A percentile compares a stretch with the other conserved stretches of the same genome.
These are phyloP conservation scores for Drosophila peninsularis DNA, from an alignment of 2,888 invertebrate genomes.

Conservation along the genomic window DNA sequence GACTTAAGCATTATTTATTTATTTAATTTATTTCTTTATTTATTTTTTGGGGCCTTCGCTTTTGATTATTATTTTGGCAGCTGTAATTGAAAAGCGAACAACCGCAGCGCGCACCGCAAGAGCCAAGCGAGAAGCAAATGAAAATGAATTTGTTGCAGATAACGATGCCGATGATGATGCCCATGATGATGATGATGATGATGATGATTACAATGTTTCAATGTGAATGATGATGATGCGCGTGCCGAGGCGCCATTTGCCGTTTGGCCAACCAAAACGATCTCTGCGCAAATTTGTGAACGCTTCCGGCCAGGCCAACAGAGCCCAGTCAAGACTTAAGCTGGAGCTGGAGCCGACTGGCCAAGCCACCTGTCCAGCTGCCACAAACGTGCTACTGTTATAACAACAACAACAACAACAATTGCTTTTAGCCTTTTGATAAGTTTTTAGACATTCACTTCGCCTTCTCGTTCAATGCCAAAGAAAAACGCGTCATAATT, in stretches of 20 bases:
- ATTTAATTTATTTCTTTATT: not conserved
- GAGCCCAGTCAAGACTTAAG: conserved; percentile 17
- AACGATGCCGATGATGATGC: conserved; percentile 2
- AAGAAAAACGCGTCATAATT: conserved; percentile 70
- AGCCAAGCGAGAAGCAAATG: conserved; percentile 22
- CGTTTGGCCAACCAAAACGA: conserved; percentile 43
- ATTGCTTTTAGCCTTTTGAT: conserved; percentile 49
- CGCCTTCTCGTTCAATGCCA: conserved; percentile 69
- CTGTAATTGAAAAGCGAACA: conserved; percentile 55
- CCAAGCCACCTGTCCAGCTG: conserved; percentile 46
- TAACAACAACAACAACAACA: conserved; percentile 27
- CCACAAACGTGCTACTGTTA: conserved; percentile 48
- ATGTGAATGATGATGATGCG: conserved; percentile 67
- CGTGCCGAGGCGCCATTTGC: conserved; percentile 71
- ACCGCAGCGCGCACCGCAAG: conserved; percentile 38
- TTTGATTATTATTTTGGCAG: conserved; percentile 45
- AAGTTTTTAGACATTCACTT: conserved; percentile 63
- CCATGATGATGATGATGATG: conserved; percentile 12
- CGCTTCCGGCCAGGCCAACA: conserved; percentile 67
- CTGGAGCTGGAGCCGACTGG: not conserved
- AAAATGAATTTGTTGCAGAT: conserved; percentile 46
- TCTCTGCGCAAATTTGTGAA: conserved; percentile 70
- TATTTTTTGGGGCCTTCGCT: conserved; percentile 18
- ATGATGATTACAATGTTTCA: conserved; percentile 21
- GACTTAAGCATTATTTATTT: not conserved